These are phyloP conservation scores for Microchrysa polita DNA, from an alignment of 2,888 invertebrate genomes.

Conservation along the genomic window DNA sequence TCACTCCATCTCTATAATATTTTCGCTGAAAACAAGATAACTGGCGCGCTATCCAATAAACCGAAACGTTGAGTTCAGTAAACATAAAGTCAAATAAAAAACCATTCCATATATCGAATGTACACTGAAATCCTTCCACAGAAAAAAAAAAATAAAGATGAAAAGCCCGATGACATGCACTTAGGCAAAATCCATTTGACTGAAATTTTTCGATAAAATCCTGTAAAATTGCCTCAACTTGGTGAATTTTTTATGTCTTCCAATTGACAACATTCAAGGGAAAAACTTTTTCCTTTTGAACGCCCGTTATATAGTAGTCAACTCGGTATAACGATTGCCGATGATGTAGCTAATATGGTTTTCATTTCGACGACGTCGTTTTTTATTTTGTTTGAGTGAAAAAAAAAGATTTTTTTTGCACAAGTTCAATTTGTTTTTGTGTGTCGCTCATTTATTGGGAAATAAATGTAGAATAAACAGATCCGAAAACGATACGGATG, in stretches of 20 bases:
- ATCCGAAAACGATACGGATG: constrained; percentile 36
- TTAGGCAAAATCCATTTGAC: constrained; percentile 53
- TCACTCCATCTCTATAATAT: neutral
- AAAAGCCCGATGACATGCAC: constrained; percentile 52
- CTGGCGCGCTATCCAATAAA: constrained; percentile 7
- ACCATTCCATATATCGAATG: too few species aligned
- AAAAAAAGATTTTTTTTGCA: neutral
- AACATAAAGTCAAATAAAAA: neutral
- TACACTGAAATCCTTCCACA: constrained; percentile 19
- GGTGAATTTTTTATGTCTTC: constrained; percentile 48
- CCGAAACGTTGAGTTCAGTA: neutral
- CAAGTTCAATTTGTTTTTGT: too few species aligned
- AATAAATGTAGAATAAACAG: constrained; percentile 19
- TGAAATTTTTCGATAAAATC: constrained; percentile 54
- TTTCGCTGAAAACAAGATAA: constrained; percentile 17
- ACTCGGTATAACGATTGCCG: constrained; percentile 46
- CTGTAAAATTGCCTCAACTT: constrained; percentile 52
- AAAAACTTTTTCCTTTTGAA: constrained; percentile 49
- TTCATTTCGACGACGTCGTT: too few species aligned
- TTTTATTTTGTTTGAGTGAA: constrained; percentile 41
- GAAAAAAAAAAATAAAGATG: constrained; percentile 38
- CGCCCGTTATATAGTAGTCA: constrained; percentile 47
- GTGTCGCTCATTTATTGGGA: constrained; percentile 21
- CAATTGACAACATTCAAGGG: constrained; percentile 49
- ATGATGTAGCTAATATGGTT: constrained; percentile 46